phyloP scores from a whole-genome alignment of 2,888 invertebrate species.

The Drosophila yooni region DNA sequence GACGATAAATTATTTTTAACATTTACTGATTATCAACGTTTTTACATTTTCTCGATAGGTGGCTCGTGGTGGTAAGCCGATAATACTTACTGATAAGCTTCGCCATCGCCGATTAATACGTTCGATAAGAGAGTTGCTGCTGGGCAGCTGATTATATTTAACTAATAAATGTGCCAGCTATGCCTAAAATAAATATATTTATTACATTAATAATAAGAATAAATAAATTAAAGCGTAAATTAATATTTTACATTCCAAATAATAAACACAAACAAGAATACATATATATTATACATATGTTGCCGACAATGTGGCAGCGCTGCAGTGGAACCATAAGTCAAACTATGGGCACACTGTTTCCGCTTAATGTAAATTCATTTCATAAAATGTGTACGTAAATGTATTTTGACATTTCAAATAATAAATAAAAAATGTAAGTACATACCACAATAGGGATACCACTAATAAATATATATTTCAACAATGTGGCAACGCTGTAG shows the following conservation, averaged over 20 bases:
- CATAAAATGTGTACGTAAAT: not conserved
- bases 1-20: not conserved
- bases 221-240: not conserved
- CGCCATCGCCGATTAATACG: not conserved
- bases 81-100: not conserved
- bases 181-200: not conserved
- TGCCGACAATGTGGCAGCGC: not conserved
- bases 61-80: conserved; percentile 10
- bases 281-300: not conserved
- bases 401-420: not conserved
- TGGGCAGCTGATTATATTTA: not conserved
- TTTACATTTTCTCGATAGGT: conserved; percentile 16
- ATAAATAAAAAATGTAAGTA: not conserved
- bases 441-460: not conserved
- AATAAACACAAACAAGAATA: not conserved
- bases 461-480: not conserved
- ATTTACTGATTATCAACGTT: conserved; percentile 17
- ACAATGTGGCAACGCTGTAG: not conserved
- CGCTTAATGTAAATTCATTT: not conserved
- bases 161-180: not conserved
- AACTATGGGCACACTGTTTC: not conserved
- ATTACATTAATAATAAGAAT: not conserved
- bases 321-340: not conserved
- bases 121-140: not conserved
- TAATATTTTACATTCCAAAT: not conserved